Base-by-base conservation (phyloP, 2,113 vertebrate species). In the Cricetomys ansorgei region DNA sequence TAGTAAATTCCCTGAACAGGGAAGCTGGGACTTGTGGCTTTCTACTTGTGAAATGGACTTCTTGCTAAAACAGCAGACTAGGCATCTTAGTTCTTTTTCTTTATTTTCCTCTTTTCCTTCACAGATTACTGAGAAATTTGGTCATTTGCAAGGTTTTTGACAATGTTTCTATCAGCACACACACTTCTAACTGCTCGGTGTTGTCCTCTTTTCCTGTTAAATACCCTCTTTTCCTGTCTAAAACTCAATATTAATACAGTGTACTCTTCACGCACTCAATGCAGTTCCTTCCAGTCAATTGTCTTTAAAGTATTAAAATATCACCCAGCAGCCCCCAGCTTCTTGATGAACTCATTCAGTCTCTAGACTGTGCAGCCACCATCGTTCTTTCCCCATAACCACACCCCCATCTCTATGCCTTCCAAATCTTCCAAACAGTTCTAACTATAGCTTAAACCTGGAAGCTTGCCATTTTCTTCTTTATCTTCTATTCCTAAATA, bases 161-260 rank as follows among this genome's bases (percentile, higher is more conserved):
- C 11, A 88, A 43, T 87, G 8, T 83, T 97, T 45, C 84, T 27
- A 91, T 90, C 50, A 55, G 1, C 70, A 50, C 31, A 15, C 45
- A 34, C 67, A 43, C 94, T 97, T 34, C 23, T 92, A 40, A 80
- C 45, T 53, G 17, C 48, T 94, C 62, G 72, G 10, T 19, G 27
- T 65, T 0, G 5, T 79, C 94, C 89, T 83, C 23, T 84, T 96
- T 94, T 87, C 27, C 62, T 96, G 17, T 21, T 94, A 92, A 91
- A 57, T n/a, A 88, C 27, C n/a, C 25, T 25, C 48, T 21, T 55
- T 70, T 92, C 90, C 9, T 53, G 7, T 94, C 34, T 79, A 31
- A 67, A 81, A 72, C 45, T 12, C 10, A 3, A 50, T 29, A 31
- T 84, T 50, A 37, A 62, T 79, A 25, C 43, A 79, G 25, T 29